Percentiles rank a stretch among this genome's conserved stretches.
Evolutionary conservation across 2,113 vertebrate genomes (phyloP).

Genomic region (Lophura nycthemera): DNA sequence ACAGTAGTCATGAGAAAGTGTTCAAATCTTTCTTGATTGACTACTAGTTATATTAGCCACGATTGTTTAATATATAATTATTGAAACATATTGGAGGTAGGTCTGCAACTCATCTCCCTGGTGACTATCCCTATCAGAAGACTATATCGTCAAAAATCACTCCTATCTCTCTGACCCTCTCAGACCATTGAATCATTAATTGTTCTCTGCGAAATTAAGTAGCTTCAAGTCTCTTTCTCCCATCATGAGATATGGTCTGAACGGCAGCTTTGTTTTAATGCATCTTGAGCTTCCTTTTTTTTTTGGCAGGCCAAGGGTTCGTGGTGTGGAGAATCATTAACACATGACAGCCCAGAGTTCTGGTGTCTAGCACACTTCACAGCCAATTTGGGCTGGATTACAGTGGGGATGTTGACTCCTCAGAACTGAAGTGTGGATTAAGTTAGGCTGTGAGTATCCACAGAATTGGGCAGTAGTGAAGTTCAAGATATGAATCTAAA

Average conservation of each 20-base stretch:
- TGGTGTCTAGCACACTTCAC: not conserved
- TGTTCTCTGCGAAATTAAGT: not conserved
- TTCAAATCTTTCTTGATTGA: not conserved
- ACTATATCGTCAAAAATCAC: not conserved
- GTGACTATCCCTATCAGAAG: not conserved
- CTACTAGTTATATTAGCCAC: not conserved
- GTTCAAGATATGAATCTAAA: not conserved
- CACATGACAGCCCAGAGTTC: not conserved
- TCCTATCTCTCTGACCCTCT: not conserved
- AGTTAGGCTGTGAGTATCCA: not conserved
- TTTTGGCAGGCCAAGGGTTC: not conserved
- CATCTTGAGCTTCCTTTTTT: not conserved
- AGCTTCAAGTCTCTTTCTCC: not conserved
- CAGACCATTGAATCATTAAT: not conserved
- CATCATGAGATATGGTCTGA: not conserved
- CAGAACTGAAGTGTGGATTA: not conserved
- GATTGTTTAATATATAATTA: not conserved
- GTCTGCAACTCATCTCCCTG: not conserved
- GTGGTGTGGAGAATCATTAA: not conserved
- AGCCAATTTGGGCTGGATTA: not conserved
- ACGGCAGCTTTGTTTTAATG: not conserved
- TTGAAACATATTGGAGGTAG: not conserved
- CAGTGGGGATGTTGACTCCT: not conserved
- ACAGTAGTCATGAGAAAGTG: not conserved
- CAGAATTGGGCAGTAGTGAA: not conserved